A percentile compares a stretch with the other conserved stretches of the same genome.
Evolutionary conservation across 1,140 invertebrate genomes (phyloP).

Genomic region (Formica exsecta): DNA sequence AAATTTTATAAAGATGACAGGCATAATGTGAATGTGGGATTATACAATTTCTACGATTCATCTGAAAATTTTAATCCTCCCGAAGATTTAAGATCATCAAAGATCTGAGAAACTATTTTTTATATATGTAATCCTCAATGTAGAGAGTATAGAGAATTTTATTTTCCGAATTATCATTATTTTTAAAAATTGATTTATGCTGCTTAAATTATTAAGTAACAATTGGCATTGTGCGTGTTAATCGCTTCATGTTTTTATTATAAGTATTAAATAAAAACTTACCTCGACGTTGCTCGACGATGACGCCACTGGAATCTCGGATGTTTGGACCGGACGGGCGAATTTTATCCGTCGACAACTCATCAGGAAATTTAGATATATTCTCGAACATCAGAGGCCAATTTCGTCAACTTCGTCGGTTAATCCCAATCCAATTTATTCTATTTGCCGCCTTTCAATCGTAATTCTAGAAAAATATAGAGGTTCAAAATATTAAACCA

Average conservation of each 20-base stretch:
- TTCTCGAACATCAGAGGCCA: neutral
- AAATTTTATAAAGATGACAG: neutral
- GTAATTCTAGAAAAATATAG: neutral
- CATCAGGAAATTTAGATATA: conserved; percentile 34
- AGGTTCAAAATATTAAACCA: neutral
- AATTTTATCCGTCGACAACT: conserved; percentile 44
- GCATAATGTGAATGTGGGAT: neutral
- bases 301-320: neutral
- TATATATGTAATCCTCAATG: neutral
- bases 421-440: conserved; percentile 11
- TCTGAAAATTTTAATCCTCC: neutral
- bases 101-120: neutral
- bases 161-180: conserved; percentile 4
- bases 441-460: neutral
- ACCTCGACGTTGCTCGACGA: neutral
- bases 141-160: neutral
- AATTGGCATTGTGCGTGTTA: neutral
- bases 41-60: neutral
- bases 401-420: neutral
- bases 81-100: neutral
- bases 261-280: neutral
- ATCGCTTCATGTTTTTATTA: neutral
- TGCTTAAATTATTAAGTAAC: too few relatives aligned
- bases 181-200: neutral
- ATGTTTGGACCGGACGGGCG: neutral